A percentile compares a stretch with the other conserved stretches of the same genome.
phyloP scores from a whole-genome alignment of 30 jellyfish, hydroid and myxozoan genomes.

The Morbakka virulenta region DNA sequence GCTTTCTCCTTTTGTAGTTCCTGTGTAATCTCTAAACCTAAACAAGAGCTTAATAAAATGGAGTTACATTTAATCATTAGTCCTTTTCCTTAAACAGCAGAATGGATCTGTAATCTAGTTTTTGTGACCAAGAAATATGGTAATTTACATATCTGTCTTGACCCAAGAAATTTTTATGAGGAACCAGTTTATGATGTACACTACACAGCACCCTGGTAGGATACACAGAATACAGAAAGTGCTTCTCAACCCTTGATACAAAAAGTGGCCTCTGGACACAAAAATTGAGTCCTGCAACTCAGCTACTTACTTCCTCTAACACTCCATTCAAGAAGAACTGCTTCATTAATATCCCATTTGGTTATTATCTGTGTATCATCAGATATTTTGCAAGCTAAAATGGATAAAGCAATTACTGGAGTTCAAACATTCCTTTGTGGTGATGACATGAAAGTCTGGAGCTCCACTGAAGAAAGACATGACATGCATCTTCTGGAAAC shows the following conservation, averaged over 20 bases:
- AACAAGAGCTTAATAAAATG: conserved; percentile 22
- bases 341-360: neutral
- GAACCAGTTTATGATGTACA: conserved; percentile 5
- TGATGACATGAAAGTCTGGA: conserved; percentile 31
- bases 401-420: conserved; percentile 11
- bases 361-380: conserved; percentile 18
- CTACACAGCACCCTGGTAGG: conserved; percentile 45
- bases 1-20: conserved; percentile 31
- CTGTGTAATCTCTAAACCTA: conserved; percentile 19
- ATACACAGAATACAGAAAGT: conserved; percentile 26
- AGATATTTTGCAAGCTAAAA: neutral
- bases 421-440: conserved; percentile 45
- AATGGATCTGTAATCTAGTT: no score
- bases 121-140: no score
- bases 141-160: no score
- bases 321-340: conserved; percentile 31
- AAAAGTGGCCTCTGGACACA: conserved; percentile 40
- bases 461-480: conserved; percentile 52
- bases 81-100: conserved; percentile 17
- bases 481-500: conserved; percentile 44
- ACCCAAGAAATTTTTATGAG: conserved; percentile 22
- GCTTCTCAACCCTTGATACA: conserved; percentile 45
- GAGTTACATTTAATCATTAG: conserved; percentile 26
- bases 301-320: conserved; percentile 35
- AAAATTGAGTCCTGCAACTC: conserved; percentile 9